Evolutionary conservation across 2,113 vertebrate genomes (phyloP).

Genomic region (Rhizomys pruinosus): DNA sequence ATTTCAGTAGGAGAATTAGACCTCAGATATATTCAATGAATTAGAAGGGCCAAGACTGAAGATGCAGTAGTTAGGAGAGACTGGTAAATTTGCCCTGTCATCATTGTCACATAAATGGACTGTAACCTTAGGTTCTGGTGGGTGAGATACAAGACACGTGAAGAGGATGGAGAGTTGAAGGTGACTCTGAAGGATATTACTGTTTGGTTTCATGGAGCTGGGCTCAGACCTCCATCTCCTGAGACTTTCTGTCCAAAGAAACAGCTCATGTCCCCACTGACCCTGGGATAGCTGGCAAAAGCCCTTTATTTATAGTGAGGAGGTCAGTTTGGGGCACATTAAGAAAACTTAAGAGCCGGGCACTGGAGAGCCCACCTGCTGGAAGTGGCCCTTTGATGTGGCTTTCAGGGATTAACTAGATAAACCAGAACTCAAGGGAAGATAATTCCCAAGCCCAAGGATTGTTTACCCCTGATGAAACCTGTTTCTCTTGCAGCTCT

Average conservation of each 20-base stretch:
- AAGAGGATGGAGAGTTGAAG: neutral
- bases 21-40: neutral
- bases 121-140: neutral
- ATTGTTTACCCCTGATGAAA: neutral
- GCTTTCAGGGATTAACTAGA: neutral
- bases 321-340: neutral
- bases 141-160: neutral
- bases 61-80: neutral
- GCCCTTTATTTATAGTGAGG: neutral
- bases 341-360: constrained; percentile 20
- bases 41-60: constrained; percentile 9
- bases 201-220: neutral
- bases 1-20: neutral
- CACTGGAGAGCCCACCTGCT: neutral
- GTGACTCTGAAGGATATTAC: neutral
- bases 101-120: neutral
- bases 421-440: neutral
- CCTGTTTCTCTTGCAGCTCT: neutral
- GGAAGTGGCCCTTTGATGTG: neutral
- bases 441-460: accelerated
- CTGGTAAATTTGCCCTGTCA: neutral
- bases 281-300: neutral
- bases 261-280: neutral
- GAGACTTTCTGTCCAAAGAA: neutral
- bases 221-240: neutral